Percentiles rank a stretch among this genome's conserved stretches.
phyloP scores from a whole-genome alignment of 1,140 invertebrate species.

The Carposina sasakii region DNA sequence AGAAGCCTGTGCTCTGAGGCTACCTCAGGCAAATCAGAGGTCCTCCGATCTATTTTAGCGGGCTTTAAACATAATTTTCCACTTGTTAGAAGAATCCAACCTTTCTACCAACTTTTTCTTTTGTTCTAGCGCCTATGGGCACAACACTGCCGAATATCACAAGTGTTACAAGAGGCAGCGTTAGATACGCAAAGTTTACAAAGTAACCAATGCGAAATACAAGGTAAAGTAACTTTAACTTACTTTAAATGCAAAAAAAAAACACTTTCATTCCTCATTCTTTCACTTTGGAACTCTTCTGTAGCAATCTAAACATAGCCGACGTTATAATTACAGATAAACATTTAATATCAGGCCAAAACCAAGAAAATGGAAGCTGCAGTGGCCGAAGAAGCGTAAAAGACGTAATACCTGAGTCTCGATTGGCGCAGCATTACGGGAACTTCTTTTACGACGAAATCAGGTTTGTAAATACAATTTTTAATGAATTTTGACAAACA shows the following conservation, averaged over 20 bases:
- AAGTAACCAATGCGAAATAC: conserved; percentile 42
- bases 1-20: too few relatives aligned
- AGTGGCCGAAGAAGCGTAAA: conserved; percentile 48
- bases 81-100: too few relatives aligned
- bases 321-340: conserved; percentile 36
- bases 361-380: conserved; percentile 46
- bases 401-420: conserved; percentile 62
- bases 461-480: too few relatives aligned
- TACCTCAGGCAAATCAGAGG: too few relatives aligned
- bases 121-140: conserved; percentile 59
- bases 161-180: conserved; percentile 51
- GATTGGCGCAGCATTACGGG: conserved; percentile 60
- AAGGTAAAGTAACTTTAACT: conserved; percentile 31
- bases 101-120: too few relatives aligned
- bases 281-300: not conserved
- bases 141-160: conserved; percentile 57
- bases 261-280: not conserved
- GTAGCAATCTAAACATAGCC: not conserved
- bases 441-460: conserved; percentile 63
- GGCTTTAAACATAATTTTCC: too few relatives aligned
- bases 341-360: conserved; percentile 31
- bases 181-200: conserved; percentile 36
- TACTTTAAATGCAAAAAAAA: not conserved
- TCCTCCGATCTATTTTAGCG: too few relatives aligned
- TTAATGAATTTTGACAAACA: too few relatives aligned